A percentile compares a stretch with the other conserved stretches of the same genome.
Conservation (phyloP, 2,797 vertebrate species). For the Microcaecilia unicolor region DNA sequence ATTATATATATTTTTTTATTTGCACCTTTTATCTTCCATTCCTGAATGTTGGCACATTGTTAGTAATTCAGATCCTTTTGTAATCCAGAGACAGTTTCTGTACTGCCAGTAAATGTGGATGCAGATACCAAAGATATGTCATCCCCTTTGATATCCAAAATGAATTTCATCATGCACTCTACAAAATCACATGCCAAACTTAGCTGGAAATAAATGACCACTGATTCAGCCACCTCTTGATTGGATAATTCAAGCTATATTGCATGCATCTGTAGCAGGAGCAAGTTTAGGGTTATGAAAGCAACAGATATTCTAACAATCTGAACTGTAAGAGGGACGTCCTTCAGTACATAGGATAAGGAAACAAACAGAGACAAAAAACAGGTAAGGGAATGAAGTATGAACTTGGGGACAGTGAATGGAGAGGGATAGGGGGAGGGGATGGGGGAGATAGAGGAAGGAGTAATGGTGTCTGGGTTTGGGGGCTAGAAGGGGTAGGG, state of each 20-base stretch:
- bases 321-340: too few relatives aligned
- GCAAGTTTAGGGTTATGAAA: too few relatives aligned
- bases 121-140: background rate
- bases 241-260: conserved; percentile 14
- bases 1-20: too few relatives aligned
- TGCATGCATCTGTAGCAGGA: conserved; percentile 14
- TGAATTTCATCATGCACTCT: conserved; percentile 14
- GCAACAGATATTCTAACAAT: too few relatives aligned
- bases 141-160: conserved; percentile 7
- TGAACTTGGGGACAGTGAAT: too few relatives aligned
- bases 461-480: too few relatives aligned
- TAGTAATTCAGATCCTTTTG: background rate
- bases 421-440: too few relatives aligned
- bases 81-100: background rate
- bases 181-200: conserved; percentile 23
- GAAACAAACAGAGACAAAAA: too few relatives aligned
- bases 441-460: too few relatives aligned
- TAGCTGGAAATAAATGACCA: conserved; percentile 22
- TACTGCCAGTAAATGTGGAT: background rate
- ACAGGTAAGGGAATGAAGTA: too few relatives aligned
- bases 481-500: too few relatives aligned
- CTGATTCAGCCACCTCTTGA: conserved; percentile 15
- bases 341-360: too few relatives aligned
- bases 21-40: background rate
- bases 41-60: background rate